Base-by-base conservation (phyloP, 1,140 invertebrate species). In the Caerostris darwini region DNA sequence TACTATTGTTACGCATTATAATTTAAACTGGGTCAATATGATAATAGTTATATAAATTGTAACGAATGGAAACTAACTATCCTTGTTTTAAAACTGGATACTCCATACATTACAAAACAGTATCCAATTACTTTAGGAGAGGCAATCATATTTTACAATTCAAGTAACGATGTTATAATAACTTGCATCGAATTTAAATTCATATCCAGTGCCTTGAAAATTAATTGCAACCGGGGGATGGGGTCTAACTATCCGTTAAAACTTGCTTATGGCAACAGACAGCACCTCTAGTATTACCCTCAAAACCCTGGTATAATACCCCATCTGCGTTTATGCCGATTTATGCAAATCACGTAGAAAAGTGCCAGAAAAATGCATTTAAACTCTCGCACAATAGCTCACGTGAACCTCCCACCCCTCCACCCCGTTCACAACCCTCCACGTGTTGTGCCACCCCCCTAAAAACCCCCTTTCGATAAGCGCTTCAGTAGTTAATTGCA, bases 341-440 rank as follows among this genome's bases (percentile, higher is more conserved):
- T 90, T 90, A 92, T 92, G 90, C 90, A 92, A 92, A 92, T 92
- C 90, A 92, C 90, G 90, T 83, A 17, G 3, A 81, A 92, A 92
- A 92, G 57, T 92, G 69, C 71, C 59, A 71, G 90, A 92, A 92
- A 92, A 92, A 92, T 83, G 58, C 77, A n/a, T 92, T 92, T 83
- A 92, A 92, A 64, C 56, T 81, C 77, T 14, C 17, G n/a, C 90
- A 92, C 90, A 92, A 92, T 83, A 19, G 56, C 19, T 67, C 59
- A 64, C 59, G 89, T 6, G 59, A n/a, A 8, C 61, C 1, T n/a
- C 56, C 56, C 69, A 3, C 19, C 64, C 58, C 61, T n/a, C 17
- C 53, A 50, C 14, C 17, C 50, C 53, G 4, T 34, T 56, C 53
- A 8, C 67, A n/a, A 81, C 19, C n/a, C 5, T 69, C 87, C 34